Evolutionary conservation across 2,888 invertebrate species (phyloP).

Genomic region (Metopia argyrocephala): DNA sequence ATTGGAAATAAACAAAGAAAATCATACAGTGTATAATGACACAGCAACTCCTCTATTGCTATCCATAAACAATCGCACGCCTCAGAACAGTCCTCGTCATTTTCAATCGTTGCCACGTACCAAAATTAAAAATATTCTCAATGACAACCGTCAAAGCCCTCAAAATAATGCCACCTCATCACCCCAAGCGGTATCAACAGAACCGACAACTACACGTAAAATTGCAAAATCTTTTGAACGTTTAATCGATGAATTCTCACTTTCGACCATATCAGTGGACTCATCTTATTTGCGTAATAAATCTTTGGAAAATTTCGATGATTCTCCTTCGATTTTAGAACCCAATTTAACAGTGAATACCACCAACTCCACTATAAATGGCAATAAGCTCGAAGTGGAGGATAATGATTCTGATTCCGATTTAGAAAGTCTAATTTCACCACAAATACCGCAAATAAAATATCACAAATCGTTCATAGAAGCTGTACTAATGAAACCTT

Average conservation of each 20-base stretch:
- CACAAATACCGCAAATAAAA: slow-evolving; percentile 65
- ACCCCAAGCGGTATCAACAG: background rate
- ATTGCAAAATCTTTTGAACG: slow-evolving; percentile 81
- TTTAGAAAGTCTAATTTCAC: slow-evolving; percentile 80
- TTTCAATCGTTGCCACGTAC: slow-evolving; percentile 69
- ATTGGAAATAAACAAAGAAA: slow-evolving; percentile 80
- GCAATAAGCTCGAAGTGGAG: slow-evolving; percentile 23
- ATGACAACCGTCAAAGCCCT: slow-evolving; percentile 41
- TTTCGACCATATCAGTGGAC: slow-evolving; percentile 75
- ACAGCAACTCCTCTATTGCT: background rate
- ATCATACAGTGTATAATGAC: slow-evolving; percentile 53
- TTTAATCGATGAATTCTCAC: slow-evolving; percentile 77
- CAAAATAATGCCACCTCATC: background rate
- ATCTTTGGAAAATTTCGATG: slow-evolving; percentile 77
- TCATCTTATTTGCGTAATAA: slow-evolving; percentile 77
- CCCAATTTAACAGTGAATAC: slow-evolving; percentile 6
- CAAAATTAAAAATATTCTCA: slow-evolving; percentile 64
- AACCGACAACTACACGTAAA: slow-evolving; percentile 79
- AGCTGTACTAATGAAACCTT: slow-evolving; percentile 74
- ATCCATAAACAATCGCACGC: background rate
- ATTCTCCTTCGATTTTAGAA: slow-evolving; percentile 71
- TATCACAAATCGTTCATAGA: slow-evolving; percentile 77
- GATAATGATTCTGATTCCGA: slow-evolving; percentile 79
- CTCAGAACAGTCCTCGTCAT: slow-evolving; percentile 34
- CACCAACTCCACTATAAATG: background rate